phyloP scores from a whole-genome alignment of 2,888 invertebrate genomes.

The Diaphora mendica region DNA sequence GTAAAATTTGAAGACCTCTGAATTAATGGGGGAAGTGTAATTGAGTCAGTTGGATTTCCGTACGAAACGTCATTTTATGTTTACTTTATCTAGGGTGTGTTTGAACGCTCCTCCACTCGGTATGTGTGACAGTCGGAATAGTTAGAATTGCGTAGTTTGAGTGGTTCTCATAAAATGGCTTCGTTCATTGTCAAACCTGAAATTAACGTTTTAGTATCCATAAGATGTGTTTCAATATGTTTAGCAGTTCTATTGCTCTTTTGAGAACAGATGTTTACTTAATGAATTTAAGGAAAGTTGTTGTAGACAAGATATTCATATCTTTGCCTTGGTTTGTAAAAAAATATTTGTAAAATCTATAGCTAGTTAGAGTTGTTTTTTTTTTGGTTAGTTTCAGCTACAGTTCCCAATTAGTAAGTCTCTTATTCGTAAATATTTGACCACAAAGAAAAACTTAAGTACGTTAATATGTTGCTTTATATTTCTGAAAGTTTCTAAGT shows the following conservation, averaged over 20 bases:
- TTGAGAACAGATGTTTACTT: conserved; percentile 22
- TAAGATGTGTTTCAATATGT: conserved; percentile 21
- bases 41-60: conserved; percentile 72
- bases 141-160: conserved; percentile 32
- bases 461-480: conserved; percentile 5
- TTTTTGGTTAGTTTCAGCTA: conserved; percentile 5
- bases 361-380: conserved; percentile 6
- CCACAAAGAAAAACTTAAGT: background rate
- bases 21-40: conserved; percentile 75
- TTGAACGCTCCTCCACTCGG: conserved; percentile 24
- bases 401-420: too few relatives aligned
- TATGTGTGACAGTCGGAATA: conserved; percentile 34
- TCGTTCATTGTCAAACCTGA: conserved; percentile 31
- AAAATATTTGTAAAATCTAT: background rate
- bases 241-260: conserved; percentile 27
- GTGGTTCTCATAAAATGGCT: conserved; percentile 31
- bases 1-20: conserved; percentile 79
- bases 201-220: conserved; percentile 25
- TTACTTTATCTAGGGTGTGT: conserved; percentile 48
- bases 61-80: conserved; percentile 64
- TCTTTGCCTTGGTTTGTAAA: background rate
- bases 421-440: background rate
- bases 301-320: background rate
- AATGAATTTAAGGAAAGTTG: background rate
- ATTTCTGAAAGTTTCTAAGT: conserved; percentile 15